Conservation (phyloP, 2,113 vertebrate species). For the Tragelaphus imberbis region DNA sequence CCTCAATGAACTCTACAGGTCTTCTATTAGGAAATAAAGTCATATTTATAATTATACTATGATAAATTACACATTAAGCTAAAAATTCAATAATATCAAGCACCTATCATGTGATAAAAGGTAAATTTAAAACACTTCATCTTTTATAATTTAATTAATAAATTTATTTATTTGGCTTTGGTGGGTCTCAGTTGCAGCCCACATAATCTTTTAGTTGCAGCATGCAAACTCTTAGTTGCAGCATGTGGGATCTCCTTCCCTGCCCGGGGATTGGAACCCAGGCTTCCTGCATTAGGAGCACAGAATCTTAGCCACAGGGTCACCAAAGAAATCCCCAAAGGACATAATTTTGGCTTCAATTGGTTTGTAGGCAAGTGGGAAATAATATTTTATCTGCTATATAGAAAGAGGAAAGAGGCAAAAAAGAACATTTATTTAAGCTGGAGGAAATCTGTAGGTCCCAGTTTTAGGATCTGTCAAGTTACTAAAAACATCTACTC, state of each 20-base stretch:
- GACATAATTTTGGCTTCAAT: background rate
- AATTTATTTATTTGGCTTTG: background rate
- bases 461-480: background rate
- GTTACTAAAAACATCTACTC: background rate
- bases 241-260: background rate
- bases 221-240: background rate
- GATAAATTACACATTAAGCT: background rate
- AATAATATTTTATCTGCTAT: background rate
- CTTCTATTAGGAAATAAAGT: background rate
- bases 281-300: background rate
- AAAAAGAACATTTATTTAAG: background rate
- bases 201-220: background rate
- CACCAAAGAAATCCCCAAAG: background rate
- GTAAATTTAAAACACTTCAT: background rate
- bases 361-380: background rate
- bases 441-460: background rate
- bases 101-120: background rate
- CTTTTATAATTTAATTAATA: background rate
- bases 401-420: background rate
- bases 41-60: background rate
- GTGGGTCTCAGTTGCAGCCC: background rate
- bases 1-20: background rate
- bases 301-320: background rate
- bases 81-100: background rate
- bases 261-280: fast-evolving